Evolutionary conservation across 2,888 invertebrate genomes (phyloP).

Genomic region (Erebia aethiops): DNA sequence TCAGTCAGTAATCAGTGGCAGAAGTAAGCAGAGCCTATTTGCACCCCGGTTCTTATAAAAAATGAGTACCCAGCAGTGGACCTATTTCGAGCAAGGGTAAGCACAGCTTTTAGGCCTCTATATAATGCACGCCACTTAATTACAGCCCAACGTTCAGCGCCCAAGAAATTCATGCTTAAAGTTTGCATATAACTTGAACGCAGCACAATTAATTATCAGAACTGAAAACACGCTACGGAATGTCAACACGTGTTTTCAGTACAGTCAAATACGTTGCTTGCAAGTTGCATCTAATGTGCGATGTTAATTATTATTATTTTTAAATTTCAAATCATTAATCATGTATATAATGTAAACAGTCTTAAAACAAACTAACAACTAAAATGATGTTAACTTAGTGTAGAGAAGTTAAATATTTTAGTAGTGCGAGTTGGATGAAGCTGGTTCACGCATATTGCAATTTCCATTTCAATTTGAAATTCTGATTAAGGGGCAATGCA

Average conservation of each 20-base stretch:
- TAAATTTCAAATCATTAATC: constrained; percentile 14
- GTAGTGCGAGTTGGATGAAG: constrained; percentile 42
- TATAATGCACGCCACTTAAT: too few species aligned
- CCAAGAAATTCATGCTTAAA: too few species aligned
- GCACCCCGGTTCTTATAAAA: too few species aligned
- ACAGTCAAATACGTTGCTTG: not conserved
- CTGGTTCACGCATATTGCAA: constrained; percentile 38
- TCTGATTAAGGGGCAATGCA: not conserved
- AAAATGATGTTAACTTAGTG: constrained; percentile 71
- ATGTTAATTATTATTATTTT: not conserved
- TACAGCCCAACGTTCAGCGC: too few species aligned
- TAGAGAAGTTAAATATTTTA: constrained; percentile 71
- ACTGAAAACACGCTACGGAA: not conserved
- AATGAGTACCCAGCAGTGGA: too few species aligned
- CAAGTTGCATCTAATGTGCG: not conserved
- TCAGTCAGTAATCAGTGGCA: too few species aligned
- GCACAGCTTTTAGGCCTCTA: too few species aligned
- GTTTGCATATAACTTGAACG: not conserved
- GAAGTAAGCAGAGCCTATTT: too few species aligned
- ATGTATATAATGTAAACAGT: constrained; percentile 45
- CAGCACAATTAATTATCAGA: not conserved
- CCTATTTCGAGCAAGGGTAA: too few species aligned
- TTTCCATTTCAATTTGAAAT: constrained; percentile 4
- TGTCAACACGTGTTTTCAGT: not conserved
- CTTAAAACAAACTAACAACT: constrained; percentile 57